phyloP scores from a whole-genome alignment of 2,113 vertebrate species.

The Apteryx owenii region DNA sequence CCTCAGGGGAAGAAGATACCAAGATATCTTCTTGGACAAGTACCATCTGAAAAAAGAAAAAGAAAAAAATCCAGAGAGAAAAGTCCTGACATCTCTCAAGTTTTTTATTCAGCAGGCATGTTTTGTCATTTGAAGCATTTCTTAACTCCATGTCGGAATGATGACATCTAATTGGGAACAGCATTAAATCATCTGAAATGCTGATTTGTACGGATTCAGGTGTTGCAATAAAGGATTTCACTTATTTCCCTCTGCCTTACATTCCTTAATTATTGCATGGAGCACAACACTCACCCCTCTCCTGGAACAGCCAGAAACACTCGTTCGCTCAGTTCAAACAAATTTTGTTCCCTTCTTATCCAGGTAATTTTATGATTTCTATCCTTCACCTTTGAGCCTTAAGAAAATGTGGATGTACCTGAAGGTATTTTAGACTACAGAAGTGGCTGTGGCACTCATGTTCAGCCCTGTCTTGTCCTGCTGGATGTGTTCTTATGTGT shows the following conservation, averaged over 20 bases:
- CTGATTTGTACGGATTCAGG: not conserved
- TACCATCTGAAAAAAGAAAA: not conserved
- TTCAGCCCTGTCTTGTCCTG: not conserved
- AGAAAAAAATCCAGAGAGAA: not conserved
- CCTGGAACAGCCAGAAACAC: not conserved
- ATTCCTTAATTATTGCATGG: not conserved
- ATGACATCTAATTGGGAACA: not conserved
- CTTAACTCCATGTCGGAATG: not conserved
- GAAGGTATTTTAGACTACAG: not conserved
- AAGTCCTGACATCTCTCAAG: not conserved
- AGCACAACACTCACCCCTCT: not conserved
- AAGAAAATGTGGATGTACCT: not conserved
- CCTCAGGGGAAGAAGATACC: not conserved
- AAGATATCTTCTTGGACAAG: not conserved
- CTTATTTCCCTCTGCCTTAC: not conserved
- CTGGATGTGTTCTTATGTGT: not conserved
- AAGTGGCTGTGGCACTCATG: not conserved
- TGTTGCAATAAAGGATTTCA: not conserved
- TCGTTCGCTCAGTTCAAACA: not conserved
- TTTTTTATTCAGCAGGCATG: not conserved
- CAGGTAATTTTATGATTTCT: not conserved
- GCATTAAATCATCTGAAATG: not conserved
- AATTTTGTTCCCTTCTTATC: not conserved
- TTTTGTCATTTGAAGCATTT: not conserved
- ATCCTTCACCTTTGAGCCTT: not conserved